These are phyloP conservation scores for Phrynocephalus forsythii DNA, from an alignment of 2,797 vertebrate species.

Conservation along the genomic window DNA sequence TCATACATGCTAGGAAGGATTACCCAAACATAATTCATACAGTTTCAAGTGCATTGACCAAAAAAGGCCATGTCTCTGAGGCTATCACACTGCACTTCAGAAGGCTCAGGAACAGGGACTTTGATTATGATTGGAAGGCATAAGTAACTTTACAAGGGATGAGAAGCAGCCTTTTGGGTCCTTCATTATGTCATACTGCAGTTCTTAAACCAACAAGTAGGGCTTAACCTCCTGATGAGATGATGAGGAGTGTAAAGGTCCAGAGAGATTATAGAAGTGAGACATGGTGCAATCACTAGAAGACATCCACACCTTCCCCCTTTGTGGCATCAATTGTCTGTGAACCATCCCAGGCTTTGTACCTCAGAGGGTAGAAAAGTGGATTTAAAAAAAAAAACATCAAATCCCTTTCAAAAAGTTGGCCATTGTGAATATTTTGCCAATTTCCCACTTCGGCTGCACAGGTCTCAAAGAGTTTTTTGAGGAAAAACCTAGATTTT, in stretches of 20 bases:
- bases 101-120: not conserved
- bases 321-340: not conserved
- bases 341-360: slow-evolving; percentile 7
- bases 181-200: not conserved
- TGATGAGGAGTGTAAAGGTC: not conserved
- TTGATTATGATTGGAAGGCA: not conserved
- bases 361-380: slow-evolving; percentile 36
- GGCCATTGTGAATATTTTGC: slow-evolving; percentile 42
- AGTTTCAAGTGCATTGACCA: not conserved
- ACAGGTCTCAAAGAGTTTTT: not conserved
- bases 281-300: not conserved
- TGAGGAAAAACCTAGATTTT: too few species aligned
- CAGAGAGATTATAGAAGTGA: too few species aligned
- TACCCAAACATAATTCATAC: too few species aligned
- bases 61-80: not conserved
- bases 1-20: too few species aligned
- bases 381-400: slow-evolving; percentile 26
- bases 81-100: not conserved
- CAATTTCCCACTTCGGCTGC: slow-evolving; percentile 42
- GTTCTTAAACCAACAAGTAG: not conserved
- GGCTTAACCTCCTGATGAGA: not conserved
- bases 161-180: not conserved
- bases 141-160: not conserved
- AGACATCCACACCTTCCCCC: not conserved
- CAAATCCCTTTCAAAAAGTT: slow-evolving; percentile 29